Conservation (phyloP, 1,140 invertebrate genomes). For the Dreissena rostriformis region DNA sequence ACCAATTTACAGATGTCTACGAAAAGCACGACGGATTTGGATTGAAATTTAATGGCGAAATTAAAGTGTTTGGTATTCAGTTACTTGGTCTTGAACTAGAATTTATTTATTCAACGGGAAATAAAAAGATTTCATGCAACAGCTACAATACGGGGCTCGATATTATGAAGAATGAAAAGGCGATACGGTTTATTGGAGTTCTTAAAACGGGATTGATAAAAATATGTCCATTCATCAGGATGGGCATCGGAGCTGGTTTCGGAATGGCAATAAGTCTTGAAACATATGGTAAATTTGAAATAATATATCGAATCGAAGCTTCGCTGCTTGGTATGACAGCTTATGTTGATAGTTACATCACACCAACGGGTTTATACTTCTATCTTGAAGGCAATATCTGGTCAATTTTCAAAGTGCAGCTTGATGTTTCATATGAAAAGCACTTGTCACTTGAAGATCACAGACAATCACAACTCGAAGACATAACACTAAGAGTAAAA, state of each 20-base stretch:
- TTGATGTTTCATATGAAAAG: slow-evolving; percentile 23
- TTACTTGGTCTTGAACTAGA: neutral
- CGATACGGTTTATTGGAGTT: slow-evolving; percentile 7
- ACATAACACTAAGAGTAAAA: slow-evolving; percentile 7
- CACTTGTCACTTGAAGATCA: neutral
- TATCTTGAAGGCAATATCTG: slow-evolving; percentile 46
- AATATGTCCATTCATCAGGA: neutral
- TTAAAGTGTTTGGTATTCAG: neutral
- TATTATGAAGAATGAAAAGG: slow-evolving; percentile 9
- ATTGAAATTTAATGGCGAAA: neutral
- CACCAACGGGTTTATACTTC: slow-evolving; percentile 13
- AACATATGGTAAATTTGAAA: slow-evolving; percentile 11
- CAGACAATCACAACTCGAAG: neutral
- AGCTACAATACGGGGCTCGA: neutral
- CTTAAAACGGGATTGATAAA: neutral
- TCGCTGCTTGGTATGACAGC: slow-evolving; percentile 20
- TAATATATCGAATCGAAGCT: neutral
- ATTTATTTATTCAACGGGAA: neutral
- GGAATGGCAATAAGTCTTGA: slow-evolving; percentile 10
- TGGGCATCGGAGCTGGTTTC: slow-evolving; percentile 5
- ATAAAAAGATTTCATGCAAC: neutral
- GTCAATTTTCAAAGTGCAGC: slow-evolving; percentile 28
- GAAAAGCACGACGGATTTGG: neutral
- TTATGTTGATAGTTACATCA: slow-evolving; percentile 9
- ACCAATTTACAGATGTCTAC: neutral